Evolutionary conservation across 2,113 vertebrate species (phyloP), one percentile per base, ranked within the genome.

Genomic region (Neotragus pygmaeus): DNA sequence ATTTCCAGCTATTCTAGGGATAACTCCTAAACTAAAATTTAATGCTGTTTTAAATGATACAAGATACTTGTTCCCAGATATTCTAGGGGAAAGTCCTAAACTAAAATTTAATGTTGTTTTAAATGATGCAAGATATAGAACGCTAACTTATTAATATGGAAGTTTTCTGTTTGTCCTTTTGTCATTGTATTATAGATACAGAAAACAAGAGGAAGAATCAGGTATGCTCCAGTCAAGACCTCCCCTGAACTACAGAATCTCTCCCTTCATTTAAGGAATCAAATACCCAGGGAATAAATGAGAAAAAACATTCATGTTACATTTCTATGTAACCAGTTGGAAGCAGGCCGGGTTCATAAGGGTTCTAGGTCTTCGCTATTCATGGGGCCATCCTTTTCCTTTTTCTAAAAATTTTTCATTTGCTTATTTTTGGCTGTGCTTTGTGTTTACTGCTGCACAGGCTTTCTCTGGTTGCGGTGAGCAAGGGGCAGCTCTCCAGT

Each of bases 221-320:
- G 1, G 8, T 87, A 16, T 66, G 53, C 45, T 73, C 36, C 64
- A 27, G 51, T 80, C 84, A 73, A 85, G 58, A 25, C 19, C 2
- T 51, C 9, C 47, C 23, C 5, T 6, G 47, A 85, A 62, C 21
- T 19, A 33, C 36, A 82, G 49, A 81, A 23, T 28, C 2, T n/a
- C 25, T 64, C n/a, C 28, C 92, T 73, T 91, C 15, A 64, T 12
- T 39, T 88, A 62, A n/a, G 16, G 25, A 78, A 47, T 2, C 11
- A 11, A 7, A n/a, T 62, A 53, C 14, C 73, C 0, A 0, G 51
- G 93, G 17, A 92, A 97, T 81, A 45, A 96, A 88, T 94, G 91
- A 88, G 10, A 91, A 95, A 84, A n/a, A 78, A 55, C 64, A 85
- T 45, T 96, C 86, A 81, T 92, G 88, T 77, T 75, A 95, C 93